A percentile compares a stretch with the other conserved stretches of the same genome.
These are phyloP conservation scores for Drosophila albomicans DNA, from an alignment of 1,140 invertebrate species.

Conservation along the genomic window DNA sequence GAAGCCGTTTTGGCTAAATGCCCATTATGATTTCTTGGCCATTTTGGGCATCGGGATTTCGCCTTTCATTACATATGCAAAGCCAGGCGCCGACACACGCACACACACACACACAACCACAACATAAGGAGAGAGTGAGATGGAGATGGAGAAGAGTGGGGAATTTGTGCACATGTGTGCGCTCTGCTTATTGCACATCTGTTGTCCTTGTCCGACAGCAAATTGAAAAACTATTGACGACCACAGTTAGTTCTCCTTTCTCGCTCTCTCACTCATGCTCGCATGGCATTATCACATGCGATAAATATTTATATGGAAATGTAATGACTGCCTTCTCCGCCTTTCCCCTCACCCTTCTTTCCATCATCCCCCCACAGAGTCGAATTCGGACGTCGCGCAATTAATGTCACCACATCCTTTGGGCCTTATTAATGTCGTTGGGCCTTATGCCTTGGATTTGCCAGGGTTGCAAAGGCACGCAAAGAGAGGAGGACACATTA, in stretches of 20 bases:
- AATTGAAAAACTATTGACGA: constrained; percentile 81
- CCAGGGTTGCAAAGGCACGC: neutral
- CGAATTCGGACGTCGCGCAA: constrained; percentile 58
- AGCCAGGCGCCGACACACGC: constrained; percentile 21
- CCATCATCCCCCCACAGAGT: neutral
- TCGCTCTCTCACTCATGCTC: neutral
- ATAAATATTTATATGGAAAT: constrained; percentile 83
- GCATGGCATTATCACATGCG: constrained; percentile 74
- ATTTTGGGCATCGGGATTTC: constrained; percentile 40
- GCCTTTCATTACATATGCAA: constrained; percentile 69
- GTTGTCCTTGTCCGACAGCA: constrained; percentile 24
- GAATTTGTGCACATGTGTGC: constrained; percentile 48
- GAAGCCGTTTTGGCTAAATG: constrained; percentile 32
- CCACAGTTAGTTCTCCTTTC: constrained; percentile 3
- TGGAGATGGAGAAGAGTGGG: neutral
- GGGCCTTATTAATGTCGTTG: constrained; percentile 82
- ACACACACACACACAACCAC: constrained; percentile 2
- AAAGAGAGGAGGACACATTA: constrained; percentile 53
- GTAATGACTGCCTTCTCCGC: constrained; percentile 58
- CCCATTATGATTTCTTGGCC: constrained; percentile 60
- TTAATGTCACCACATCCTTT: constrained; percentile 83
- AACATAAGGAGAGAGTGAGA: neutral
- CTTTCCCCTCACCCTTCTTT: neutral
- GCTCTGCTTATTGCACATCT: constrained; percentile 55
- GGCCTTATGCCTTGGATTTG: constrained; percentile 17